Base-by-base conservation (phyloP, 2,797 vertebrate species). In the Sparidentex hasta region DNA sequence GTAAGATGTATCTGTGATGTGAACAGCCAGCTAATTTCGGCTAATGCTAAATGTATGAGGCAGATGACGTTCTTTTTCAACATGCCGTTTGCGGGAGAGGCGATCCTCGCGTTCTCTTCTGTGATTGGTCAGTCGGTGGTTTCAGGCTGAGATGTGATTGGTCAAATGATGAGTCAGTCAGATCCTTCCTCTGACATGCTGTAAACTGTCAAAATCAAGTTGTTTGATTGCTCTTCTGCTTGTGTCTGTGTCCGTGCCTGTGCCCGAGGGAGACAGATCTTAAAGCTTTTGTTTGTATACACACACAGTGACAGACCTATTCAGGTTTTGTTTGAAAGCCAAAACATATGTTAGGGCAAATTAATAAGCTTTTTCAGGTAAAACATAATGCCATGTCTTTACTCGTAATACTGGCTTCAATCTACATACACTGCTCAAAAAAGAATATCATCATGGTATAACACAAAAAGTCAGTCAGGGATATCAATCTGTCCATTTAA, bases 51-150 rank as follows among this genome's bases (percentile, higher is more conserved):
- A 93, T 89, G 92, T 93, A 93, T 92, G 83, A 93, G 74, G 81
- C 91, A 88, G 91, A 94, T 96, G 95, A 95, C 95, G 95, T 95
- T 93, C 88, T 91, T 88, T 80, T 87, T 90, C 76, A 77, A 88
- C 82, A 73, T 82, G 85, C 79, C 87, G 68, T 76, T 67, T 27
- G 65, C 25, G 77, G 92, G 85, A 17, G 90, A 17, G 70, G 18
- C 51, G 4, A 23, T 3, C 1, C 7, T 27, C 9, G 63, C 9
- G 17, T 29, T 75, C 61, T 78, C 29, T 48, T 23, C 78, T 80
- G 1, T 79, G 76, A 94, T 94, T 92, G 90, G 94, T 59, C 66
- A 58, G 54, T 46, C 8, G 12, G 33, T 13, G 18, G 46, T 57
- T 57, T 25, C 16, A 54, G 18, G 51, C 3, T 18, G 46, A 48